These are phyloP conservation scores for Leucoraja ocellata DNA, from an alignment of 2,797 vertebrate genomes.

Conservation along the genomic window DNA sequence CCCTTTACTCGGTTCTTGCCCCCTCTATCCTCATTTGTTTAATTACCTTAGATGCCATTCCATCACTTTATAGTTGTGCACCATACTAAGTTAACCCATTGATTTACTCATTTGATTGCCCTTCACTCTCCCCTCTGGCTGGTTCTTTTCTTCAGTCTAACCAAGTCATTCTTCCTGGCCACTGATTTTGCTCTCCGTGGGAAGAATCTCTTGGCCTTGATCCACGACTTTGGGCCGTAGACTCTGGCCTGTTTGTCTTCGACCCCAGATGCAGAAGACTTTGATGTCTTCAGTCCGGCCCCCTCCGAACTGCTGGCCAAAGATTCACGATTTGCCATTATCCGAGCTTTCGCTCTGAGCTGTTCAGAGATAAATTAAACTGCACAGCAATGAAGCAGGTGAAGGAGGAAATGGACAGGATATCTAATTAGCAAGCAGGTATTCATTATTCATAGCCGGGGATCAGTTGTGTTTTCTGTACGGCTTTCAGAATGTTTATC, in stretches of 20 bases:
- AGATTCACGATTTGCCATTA: no score
- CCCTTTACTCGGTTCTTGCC: background rate
- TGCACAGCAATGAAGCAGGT: background rate
- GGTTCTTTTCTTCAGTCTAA: background rate
- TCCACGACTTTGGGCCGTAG: background rate
- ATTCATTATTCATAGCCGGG: background rate
- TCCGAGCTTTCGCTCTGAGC: background rate
- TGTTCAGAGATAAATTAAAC: background rate
- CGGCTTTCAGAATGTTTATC: background rate
- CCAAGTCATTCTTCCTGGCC: background rate
- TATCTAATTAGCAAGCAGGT: background rate
- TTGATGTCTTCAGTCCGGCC: background rate
- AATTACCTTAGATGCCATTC: background rate
- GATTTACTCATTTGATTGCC: background rate
- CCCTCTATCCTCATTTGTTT: background rate
- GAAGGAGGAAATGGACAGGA: background rate
- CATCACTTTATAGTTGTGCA: background rate
- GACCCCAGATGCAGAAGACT: background rate
- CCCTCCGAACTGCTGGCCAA: background rate
- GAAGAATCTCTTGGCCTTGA: background rate
- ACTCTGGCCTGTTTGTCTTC: background rate
- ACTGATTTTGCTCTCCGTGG: background rate
- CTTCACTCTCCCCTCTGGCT: background rate
- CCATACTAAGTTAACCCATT: background rate
- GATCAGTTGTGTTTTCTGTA: background rate